These are phyloP conservation scores for Malurus splendens DNA, from an alignment of 2,797 vertebrate species.

Conservation along the genomic window DNA sequence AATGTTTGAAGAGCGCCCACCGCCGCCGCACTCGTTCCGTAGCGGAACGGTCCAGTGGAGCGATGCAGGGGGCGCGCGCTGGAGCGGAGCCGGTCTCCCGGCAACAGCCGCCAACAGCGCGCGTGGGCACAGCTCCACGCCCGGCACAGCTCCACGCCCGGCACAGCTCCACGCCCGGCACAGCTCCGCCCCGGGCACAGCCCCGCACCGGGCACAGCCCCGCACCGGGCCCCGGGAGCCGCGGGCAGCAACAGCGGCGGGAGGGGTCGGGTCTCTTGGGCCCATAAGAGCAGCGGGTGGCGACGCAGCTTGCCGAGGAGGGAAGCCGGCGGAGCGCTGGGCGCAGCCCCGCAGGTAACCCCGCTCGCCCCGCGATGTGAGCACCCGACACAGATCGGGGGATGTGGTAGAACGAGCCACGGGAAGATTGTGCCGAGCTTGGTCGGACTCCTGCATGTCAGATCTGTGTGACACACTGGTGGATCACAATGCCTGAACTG, in stretches of 20 bases:
- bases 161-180: background rate
- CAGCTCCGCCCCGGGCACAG: background rate
- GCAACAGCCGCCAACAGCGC: background rate
- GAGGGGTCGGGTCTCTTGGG: background rate
- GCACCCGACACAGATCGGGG: fast-evolving
- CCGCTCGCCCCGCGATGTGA: background rate
- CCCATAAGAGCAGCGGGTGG: fast-evolving
- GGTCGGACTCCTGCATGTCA: background rate
- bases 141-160: background rate
- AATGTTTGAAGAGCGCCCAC: fast-evolving
- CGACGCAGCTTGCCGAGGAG: background rate
- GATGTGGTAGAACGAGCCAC: background rate
- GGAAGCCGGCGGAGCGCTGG: background rate
- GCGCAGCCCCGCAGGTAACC: background rate
- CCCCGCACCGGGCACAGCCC: background rate
- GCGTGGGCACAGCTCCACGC: background rate
- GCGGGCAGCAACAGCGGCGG: background rate
- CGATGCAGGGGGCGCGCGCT: background rate
- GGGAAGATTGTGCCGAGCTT: background rate
- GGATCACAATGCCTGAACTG: background rate
- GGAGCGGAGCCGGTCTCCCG: background rate
- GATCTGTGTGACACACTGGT: background rate
- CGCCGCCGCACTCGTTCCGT: background rate
- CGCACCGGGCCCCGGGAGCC: background rate
- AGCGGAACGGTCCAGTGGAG: fast-evolving